Evolutionary conservation across 1,140 invertebrate species (phyloP).

Genomic region (Hypsibius dujardini): DNA sequence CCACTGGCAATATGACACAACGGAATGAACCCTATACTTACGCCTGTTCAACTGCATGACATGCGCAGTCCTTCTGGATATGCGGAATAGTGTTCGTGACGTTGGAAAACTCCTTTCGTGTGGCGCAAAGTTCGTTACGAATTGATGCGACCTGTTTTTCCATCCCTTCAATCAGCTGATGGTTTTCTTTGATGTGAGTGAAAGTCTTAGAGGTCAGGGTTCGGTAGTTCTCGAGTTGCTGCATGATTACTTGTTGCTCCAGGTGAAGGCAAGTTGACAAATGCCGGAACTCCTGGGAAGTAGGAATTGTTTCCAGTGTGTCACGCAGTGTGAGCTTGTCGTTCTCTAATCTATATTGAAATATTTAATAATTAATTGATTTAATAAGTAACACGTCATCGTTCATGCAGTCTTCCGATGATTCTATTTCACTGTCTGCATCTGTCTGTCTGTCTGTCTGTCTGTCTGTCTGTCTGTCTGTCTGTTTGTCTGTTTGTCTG

Average conservation of each 20-base stretch:
- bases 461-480: too few species aligned
- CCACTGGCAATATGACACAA: too few species aligned
- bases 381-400: background rate
- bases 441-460: too few species aligned
- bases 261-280: background rate
- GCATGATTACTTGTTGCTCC: background rate
- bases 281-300: background rate
- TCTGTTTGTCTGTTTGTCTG: too few species aligned
- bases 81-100: slow-evolving; percentile 1
- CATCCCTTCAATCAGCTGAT: background rate
- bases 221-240: background rate
- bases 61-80: slow-evolving; percentile 6
- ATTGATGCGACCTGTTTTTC: background rate
- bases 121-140: background rate
- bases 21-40: too few species aligned
- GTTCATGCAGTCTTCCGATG: too few species aligned
- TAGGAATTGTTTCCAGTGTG: slow-evolving; percentile 7
- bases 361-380: background rate
- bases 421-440: too few species aligned
- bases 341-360: background rate
- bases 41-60: too few species aligned
- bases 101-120: background rate
- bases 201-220: background rate
- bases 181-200: background rate
- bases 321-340: background rate